Conservation (phyloP, 2,113 vertebrate genomes). For the Chroicocephalus ridibundus region DNA sequence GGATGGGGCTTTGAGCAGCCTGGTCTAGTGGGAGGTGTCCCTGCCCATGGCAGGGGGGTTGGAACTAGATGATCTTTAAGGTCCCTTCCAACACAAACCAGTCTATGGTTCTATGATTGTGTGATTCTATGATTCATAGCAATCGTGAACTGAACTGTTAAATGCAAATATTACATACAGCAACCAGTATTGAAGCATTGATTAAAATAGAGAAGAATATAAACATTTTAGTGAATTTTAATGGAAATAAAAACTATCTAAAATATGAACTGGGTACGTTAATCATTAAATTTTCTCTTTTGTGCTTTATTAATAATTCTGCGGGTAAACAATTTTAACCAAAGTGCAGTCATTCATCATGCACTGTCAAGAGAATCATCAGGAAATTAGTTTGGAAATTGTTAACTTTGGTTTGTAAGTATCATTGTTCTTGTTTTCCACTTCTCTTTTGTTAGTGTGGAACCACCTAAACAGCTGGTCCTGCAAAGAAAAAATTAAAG, state of each 20-base stretch:
- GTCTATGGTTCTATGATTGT: too few relatives aligned
- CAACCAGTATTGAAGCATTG: not conserved
- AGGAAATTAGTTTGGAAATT: not conserved
- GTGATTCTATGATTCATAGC: not conserved
- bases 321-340: not conserved
- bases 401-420: not conserved
- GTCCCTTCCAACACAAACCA: too few relatives aligned
- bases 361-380: not conserved
- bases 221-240: not conserved
- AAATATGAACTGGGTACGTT: not conserved
- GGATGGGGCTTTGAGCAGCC: too few relatives aligned
- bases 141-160: not conserved
- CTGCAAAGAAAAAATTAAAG: not conserved
- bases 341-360: not conserved
- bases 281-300: not conserved
- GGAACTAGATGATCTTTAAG: too few relatives aligned
- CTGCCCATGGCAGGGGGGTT: too few relatives aligned
- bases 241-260: not conserved
- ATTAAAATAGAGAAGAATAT: not conserved
- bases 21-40: too few relatives aligned
- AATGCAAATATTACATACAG: not conserved
- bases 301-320: not conserved
- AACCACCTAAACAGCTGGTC: not conserved
- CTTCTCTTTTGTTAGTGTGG: not conserved
- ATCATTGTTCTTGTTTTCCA: not conserved